Base-by-base conservation (phyloP, 1,140 invertebrate genomes). In the Aleiodes sp. region DNA sequence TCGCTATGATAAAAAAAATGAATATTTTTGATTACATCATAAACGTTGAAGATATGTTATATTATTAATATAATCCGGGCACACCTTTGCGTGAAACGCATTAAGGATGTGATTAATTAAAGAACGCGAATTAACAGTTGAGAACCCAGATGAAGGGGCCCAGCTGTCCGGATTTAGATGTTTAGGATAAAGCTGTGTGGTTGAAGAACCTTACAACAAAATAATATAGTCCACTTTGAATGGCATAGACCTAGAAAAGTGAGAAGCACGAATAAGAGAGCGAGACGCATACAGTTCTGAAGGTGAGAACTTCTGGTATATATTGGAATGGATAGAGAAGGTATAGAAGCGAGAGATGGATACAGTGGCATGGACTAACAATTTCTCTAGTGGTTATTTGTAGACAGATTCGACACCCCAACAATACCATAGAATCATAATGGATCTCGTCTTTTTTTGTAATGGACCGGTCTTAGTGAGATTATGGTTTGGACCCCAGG, bases 151-250 rank as follows among this genome's bases (percentile, higher is more conserved):
- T 37, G 24, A 16, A 24, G 16, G 70, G 76, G 65, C 76, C 79
- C 85, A 86, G 84, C 84, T 86, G 85, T 85, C 80, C 76, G 84
- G 85, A 86, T 86, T 86, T 84, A 86, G 85, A 86, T 86, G 84
- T 86, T 84, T 84, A 84, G 84, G 84, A 86, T 86, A 86, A 86
- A 84, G 82, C 83, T 77, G 70, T 80, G 77, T 78, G 79, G 78
- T 74, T 76, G 77, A 43, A 52, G 74, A 76, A 79, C 71, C 77
- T 84, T 82, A 83, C 82, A 84, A 79, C 82, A 76, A 83, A 85
- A 85, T 85, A 85, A 86, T 85, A 76, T 84, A 84, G 83, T 85
- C 82, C 82, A 82, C 76, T 83, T 68, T 79, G 78, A 83, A 84
- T 85, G 79, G 78, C 70, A 77, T 59, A 75, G 70, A 74, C 66